phyloP scores from a whole-genome alignment of 2,113 vertebrate genomes.

The Phoenicopterus ruber region DNA sequence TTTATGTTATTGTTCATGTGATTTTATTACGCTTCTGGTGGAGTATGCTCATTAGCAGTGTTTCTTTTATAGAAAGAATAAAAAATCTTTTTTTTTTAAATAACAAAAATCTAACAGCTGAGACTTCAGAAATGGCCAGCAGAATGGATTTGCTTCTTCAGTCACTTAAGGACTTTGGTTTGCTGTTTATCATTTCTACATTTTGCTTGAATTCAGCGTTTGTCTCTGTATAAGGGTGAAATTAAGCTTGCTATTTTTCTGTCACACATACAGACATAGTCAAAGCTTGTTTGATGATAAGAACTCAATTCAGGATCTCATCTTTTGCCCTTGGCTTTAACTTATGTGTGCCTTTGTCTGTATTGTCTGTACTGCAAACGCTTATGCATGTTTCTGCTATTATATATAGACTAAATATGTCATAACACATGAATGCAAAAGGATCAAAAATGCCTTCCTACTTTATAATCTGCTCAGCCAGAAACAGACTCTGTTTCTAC shows the following conservation, averaged over 20 bases:
- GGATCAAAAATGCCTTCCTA: conserved; percentile 27
- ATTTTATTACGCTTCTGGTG: conserved; percentile 46
- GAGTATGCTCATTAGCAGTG: neutral
- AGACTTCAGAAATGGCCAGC: neutral
- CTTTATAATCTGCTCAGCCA: conserved; percentile 62
- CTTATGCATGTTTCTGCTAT: conserved; percentile 20
- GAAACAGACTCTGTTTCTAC: conserved; percentile 56
- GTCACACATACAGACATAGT: neutral
- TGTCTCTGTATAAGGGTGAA: conserved; percentile 14
- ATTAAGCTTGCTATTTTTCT: conserved; percentile 41
- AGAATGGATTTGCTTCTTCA: neutral
- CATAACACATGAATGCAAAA: conserved; percentile 26
- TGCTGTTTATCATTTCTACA: neutral
- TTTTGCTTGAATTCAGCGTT: conserved; percentile 8
- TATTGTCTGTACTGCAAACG: neutral
- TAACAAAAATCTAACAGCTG: conserved; percentile 6
- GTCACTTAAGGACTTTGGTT: neutral
- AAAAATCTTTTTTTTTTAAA: neutral
- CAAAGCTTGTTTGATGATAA: conserved; percentile 40
- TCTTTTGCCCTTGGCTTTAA: conserved; percentile 54
- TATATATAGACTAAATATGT: conserved; percentile 52
- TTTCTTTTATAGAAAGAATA: neutral
- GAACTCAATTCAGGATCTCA: neutral
- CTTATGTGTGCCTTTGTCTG: conserved; percentile 26
- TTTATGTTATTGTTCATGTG: neutral